These are phyloP conservation scores for Apotomis betuletana DNA, from an alignment of 2,888 invertebrate species.

Conservation along the genomic window DNA sequence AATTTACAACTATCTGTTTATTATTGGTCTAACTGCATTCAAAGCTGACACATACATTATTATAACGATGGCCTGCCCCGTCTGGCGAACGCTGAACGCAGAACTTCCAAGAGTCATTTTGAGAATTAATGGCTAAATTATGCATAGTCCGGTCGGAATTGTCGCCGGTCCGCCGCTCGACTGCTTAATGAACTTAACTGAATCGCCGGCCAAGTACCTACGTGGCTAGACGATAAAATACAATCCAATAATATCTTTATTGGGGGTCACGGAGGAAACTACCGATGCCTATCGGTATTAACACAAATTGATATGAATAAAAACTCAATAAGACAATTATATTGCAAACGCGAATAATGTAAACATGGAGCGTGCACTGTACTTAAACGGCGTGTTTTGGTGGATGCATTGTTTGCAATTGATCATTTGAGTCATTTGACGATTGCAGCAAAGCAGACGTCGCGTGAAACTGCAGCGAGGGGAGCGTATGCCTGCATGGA, in stretches of 20 bases:
- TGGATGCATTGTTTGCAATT: constrained; percentile 58
- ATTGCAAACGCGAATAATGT: constrained; percentile 50
- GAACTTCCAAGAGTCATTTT: constrained; percentile 77
- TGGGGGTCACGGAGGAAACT: constrained; percentile 43
- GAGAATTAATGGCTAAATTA: constrained; percentile 80
- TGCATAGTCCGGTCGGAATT: constrained; percentile 78
- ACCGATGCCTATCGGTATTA: constrained; percentile 28
- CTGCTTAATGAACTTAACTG: constrained; percentile 72
- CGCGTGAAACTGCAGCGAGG: constrained; percentile 59
- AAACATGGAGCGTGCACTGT: constrained; percentile 41
- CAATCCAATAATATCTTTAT: constrained; percentile 59
- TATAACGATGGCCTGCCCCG: constrained; percentile 68
- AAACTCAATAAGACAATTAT: constrained; percentile 42
- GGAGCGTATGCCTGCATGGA: constrained; percentile 51
- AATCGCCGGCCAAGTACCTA: constrained; percentile 59
- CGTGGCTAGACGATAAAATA: constrained; percentile 61
- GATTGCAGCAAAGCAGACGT: constrained; percentile 52
- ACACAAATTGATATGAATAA: constrained; percentile 37
- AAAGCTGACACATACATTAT: constrained; percentile 64
- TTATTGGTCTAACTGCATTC: constrained; percentile 56
- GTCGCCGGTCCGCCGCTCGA: constrained; percentile 69
- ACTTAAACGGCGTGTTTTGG: constrained; percentile 28
- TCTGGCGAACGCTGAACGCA: constrained; percentile 69
- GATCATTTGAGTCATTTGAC: constrained; percentile 65
- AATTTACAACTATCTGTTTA: constrained; percentile 45